These are phyloP conservation scores for Aleiodes testaceus DNA, from an alignment of 2,888 invertebrate species.

Conservation along the genomic window DNA sequence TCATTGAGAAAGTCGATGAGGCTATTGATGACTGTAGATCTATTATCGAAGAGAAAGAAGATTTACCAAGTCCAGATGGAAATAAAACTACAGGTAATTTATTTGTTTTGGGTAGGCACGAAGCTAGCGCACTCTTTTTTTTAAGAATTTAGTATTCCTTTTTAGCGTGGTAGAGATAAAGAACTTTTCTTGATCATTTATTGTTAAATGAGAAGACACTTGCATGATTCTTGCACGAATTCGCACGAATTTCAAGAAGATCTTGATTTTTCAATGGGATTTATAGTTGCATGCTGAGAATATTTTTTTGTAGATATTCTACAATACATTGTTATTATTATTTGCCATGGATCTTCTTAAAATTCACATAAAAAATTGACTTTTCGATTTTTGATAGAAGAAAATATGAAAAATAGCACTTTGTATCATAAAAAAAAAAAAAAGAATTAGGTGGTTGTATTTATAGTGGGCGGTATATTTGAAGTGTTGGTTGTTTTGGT, in stretches of 20 bases:
- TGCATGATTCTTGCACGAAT: constrained; percentile 59
- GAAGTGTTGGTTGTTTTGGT: constrained; percentile 73
- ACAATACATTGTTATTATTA: no score
- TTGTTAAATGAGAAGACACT: background rate
- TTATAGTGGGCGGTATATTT: constrained; percentile 70
- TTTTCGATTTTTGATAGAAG: background rate
- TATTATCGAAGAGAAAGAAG: constrained; percentile 65
- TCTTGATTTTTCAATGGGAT: constrained; percentile 5
- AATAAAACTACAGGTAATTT: constrained; percentile 70
- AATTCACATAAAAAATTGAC: constrained; percentile 2
- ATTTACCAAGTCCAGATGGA: constrained; percentile 63
- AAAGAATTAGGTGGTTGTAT: constrained; percentile 59
- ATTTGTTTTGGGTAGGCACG: constrained; percentile 49
- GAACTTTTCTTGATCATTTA: background rate
- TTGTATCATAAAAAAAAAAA: constrained; percentile 8
- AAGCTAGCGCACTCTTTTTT: constrained; percentile 49
- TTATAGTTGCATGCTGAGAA: no score
- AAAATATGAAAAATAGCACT: constrained; percentile 38
- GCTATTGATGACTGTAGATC: constrained; percentile 57
- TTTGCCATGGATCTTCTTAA: background rate
- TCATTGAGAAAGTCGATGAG: constrained; percentile 64
- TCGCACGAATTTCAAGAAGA: constrained; percentile 51
- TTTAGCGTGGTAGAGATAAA: constrained; percentile 9
- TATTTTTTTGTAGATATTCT: no score
- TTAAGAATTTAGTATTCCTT: constrained; percentile 17